Base-by-base conservation (phyloP, 30 jellyfish, hydroid and myxozoan genomes). In the Catostylus mosaicus region DNA sequence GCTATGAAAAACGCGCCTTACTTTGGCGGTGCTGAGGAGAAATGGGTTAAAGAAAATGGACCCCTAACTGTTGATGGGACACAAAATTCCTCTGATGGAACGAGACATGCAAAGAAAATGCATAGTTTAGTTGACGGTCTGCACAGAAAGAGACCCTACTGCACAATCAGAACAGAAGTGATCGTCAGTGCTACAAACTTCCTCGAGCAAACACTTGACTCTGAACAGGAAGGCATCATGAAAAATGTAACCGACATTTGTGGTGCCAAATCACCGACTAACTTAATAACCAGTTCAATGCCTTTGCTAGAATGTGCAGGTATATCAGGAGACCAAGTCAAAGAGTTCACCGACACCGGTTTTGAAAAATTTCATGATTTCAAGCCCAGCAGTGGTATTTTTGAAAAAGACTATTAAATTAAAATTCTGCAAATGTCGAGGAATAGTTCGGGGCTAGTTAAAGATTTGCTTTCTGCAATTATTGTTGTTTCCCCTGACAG, bases 181-280 rank as follows among this genome's bases (percentile, higher is more conserved):
- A 61, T 52, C 31, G n/a, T 61, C 88, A 77, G 88, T 77, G 88
- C 88, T 23, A 77, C 33, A 2, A 77, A 77, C 57, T 77, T 77
- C 88, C 62, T 77, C 36, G 74, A 18, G 30, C 66, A 69, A 45
- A 19, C 33, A 19, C 82, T 69, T 35, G 35, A 69, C 30, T 69
- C 66, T 46, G 82, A 38, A 67, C 66, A 69, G 85, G 80, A 36
- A 77, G 79, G 66, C 54, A 57, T 32, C 77, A 77, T 62, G 65
- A 77, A 56, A 65, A 57, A 64, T 32, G 57, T 77, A 2, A 77
- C 32, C 34, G 80, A 77, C 31, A 54, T 77, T 38, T 77, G 45
- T 32, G 32, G 80, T 60, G 60, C 88, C 22, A 77, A 54, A 30
- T 56, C 80, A 12, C 80, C 80, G 33, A 77, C 78, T 60, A 67